These are phyloP conservation scores for Micoletzkya japonica DNA, from an alignment of 2,888 invertebrate species.

Conservation along the genomic window DNA sequence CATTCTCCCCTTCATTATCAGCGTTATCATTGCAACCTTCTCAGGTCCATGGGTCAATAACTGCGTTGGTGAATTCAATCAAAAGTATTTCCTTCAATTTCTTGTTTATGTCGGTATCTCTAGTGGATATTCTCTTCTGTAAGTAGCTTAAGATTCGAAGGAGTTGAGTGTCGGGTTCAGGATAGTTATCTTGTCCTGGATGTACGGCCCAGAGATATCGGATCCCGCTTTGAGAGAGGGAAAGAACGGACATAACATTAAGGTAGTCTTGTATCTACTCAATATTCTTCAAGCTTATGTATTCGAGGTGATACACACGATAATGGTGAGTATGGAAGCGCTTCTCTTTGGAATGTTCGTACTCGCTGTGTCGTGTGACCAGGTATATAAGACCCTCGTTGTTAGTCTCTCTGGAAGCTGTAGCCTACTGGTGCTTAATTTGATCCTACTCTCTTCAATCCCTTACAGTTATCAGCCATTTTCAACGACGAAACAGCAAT, in stretches of 20 bases:
- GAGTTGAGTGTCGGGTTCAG: slow-evolving; percentile 32
- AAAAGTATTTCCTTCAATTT: slow-evolving; percentile 88
- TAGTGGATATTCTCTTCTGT: slow-evolving; percentile 52
- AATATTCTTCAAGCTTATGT: not conserved
- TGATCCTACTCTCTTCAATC: not conserved
- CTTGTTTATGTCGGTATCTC: slow-evolving; percentile 61
- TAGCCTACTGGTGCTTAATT: not conserved
- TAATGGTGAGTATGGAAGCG: slow-evolving; percentile 80
- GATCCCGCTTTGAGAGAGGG: slow-evolving; percentile 47
- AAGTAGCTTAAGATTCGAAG: slow-evolving; percentile 29
- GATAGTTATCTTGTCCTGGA: slow-evolving; percentile 56
- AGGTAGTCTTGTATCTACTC: slow-evolving; percentile 36
- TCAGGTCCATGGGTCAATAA: slow-evolving; percentile 77
- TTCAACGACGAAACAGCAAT: slow-evolving; percentile 82
- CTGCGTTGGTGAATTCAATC: slow-evolving; percentile 87
- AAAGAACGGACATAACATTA: slow-evolving; percentile 55
- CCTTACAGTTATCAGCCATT: slow-evolving; percentile 78
- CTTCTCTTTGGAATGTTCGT: slow-evolving; percentile 86
- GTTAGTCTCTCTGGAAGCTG: not conserved
- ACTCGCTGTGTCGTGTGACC: slow-evolving; percentile 81
- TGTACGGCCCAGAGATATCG: slow-evolving; percentile 51
- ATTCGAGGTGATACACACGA: slow-evolving; percentile 78
- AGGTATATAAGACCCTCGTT: slow-evolving; percentile 61
- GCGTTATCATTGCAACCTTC: not conserved
- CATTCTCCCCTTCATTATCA: not conserved